phyloP scores from a whole-genome alignment of 2,888 invertebrate genomes.

The Orchesellides sinensis region DNA sequence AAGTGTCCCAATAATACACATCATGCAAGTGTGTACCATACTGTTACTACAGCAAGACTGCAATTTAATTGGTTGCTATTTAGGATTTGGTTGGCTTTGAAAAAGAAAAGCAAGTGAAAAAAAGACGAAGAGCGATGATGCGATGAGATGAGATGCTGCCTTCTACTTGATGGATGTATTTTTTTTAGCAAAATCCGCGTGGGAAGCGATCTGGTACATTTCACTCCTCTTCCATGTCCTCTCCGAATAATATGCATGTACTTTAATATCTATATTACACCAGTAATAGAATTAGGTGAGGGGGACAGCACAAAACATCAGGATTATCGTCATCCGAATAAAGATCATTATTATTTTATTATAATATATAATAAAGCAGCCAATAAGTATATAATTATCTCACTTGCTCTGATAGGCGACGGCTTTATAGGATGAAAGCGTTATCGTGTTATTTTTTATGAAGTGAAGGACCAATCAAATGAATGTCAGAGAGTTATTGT shows the following conservation, averaged over 20 bases:
- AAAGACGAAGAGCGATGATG: constrained; percentile 54
- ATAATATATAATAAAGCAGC: too few relatives aligned
- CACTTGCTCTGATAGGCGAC: too few relatives aligned
- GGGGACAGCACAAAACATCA: background rate
- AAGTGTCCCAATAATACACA: background rate
- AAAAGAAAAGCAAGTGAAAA: constrained; percentile 16
- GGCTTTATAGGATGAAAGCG: too few relatives aligned
- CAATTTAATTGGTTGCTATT: background rate
- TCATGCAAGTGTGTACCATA: background rate
- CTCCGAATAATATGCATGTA: background rate
- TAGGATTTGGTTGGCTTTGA: constrained; percentile 27
- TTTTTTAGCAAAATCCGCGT: constrained; percentile 48
- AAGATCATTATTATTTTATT: too few relatives aligned
- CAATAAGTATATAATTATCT: too few relatives aligned
- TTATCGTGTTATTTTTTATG: too few relatives aligned
- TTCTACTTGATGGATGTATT: constrained; percentile 62
- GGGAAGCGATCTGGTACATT: constrained; percentile 59
- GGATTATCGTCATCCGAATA: background rate
- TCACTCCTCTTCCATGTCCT: constrained; percentile 19
- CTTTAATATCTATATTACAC: too few relatives aligned
- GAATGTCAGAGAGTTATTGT: too few relatives aligned
- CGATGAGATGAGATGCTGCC: constrained; percentile 45
- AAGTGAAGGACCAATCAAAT: too few relatives aligned
- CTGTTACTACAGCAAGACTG: background rate
- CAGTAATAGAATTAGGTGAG: background rate